These are phyloP conservation scores for Lepidocolaptes lacrymiger DNA, from an alignment of 2,797 vertebrate species.

Conservation along the genomic window DNA sequence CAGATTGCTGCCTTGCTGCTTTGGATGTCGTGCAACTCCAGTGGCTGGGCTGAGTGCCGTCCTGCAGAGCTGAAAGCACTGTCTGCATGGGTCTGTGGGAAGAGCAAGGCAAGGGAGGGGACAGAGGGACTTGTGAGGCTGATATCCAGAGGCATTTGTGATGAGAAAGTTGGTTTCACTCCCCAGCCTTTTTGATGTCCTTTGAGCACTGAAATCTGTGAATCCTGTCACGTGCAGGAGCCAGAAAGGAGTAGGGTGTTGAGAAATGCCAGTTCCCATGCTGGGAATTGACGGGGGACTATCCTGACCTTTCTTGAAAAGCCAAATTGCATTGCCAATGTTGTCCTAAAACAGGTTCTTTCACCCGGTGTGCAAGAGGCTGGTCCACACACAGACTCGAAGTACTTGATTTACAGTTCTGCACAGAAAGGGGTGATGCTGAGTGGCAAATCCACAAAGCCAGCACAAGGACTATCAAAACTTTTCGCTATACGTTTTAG, in stretches of 20 bases:
- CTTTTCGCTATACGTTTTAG: not conserved
- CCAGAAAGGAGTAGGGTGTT: not conserved
- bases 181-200: not conserved
- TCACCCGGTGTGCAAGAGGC: not conserved
- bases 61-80: not conserved
- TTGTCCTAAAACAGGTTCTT: not conserved
- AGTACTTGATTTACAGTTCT: not conserved
- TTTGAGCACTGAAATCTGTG: not conserved
- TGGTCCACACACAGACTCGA: accelerated
- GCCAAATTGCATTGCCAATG: not conserved
- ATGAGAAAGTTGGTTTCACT: not conserved
- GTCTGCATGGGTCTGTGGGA: not conserved
- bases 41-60: not conserved
- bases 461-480: not conserved
- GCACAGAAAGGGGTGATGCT: not conserved
- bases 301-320: not conserved
- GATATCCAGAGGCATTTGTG: not conserved
- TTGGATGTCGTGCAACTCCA: not conserved
- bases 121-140: accelerated
- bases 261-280: accelerated
- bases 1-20: constrained; percentile 52
- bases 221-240: not conserved
- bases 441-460: not conserved
- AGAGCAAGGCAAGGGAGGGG: not conserved
- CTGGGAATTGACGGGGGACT: not conserved